Percentiles rank a stretch among this genome's conserved stretches.
Evolutionary conservation across 23 tunicate species (phyloP).

Genomic region (Clavelina lepadiformis): DNA sequence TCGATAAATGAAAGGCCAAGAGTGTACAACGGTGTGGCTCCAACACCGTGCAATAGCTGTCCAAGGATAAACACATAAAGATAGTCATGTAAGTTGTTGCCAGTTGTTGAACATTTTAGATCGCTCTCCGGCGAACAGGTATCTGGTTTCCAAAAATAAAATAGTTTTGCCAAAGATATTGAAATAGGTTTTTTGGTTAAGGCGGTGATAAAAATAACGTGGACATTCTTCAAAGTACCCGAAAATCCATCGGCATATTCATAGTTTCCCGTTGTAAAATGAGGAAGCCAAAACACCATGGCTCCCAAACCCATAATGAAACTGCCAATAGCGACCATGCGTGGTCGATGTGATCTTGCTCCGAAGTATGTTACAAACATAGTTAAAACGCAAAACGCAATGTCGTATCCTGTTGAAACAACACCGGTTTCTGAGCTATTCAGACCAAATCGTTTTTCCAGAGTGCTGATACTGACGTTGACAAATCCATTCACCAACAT

Average conservation of each 20-base stretch:
- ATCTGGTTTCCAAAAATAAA: not conserved
- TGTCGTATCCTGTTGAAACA: constrained; percentile 89
- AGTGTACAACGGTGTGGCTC: constrained; percentile 96
- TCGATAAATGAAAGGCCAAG: constrained; percentile 86
- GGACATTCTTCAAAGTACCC: constrained; percentile 16
- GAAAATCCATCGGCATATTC: constrained; percentile 34
- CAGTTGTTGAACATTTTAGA: not conserved
- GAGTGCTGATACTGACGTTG: constrained; percentile 80
- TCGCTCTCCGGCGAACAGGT: constrained; percentile 10
- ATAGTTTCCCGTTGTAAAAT: constrained; percentile 72
- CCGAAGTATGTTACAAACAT: constrained; percentile 90
- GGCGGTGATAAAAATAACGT: too few species aligned
- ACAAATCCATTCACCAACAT: constrained; percentile 94
- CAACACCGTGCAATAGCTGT: constrained; percentile 84
- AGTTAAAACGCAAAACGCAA: constrained; percentile 74
- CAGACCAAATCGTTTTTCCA: constrained; percentile 92
- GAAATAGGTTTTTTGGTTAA: too few species aligned
- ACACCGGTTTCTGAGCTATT: constrained; percentile 80
- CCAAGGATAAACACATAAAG: constrained; percentile 77
- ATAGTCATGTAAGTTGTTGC: constrained; percentile 43
- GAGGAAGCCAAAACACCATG: constrained; percentile 67
- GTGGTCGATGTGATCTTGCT: constrained; percentile 55
- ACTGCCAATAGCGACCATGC: constrained; percentile 47
- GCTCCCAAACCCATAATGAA: constrained; percentile 75
- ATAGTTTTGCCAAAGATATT: not conserved